A percentile compares a stretch with the other conserved stretches of the same genome.
Conservation (phyloP, 2,888 invertebrate species). For the Bugulina stolonifera region DNA sequence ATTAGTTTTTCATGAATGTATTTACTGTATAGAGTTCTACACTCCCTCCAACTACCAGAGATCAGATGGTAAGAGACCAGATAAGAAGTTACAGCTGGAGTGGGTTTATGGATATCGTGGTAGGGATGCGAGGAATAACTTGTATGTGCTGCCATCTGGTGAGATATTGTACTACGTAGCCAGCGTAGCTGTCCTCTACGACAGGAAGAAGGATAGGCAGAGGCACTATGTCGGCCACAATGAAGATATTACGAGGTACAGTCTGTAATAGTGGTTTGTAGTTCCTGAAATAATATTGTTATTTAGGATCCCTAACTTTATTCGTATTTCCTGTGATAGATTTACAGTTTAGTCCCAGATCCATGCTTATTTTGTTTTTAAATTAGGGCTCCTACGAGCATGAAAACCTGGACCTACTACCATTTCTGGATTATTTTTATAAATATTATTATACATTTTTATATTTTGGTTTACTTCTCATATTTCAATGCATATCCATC, state of each 20-base stretch:
- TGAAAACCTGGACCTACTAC: no score
- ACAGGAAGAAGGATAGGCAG: constrained; percentile 78
- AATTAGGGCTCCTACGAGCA: no score
- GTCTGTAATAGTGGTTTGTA: no score
- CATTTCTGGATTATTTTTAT: no score
- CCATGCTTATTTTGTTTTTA: no score
- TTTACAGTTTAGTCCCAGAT: no score
- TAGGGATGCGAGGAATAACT: constrained; percentile 38
- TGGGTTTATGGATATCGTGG: constrained; percentile 50
- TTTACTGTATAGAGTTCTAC: constrained; percentile 39
- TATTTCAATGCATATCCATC: neutral
- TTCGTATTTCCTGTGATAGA: no score
- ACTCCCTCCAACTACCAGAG: constrained; percentile 34
- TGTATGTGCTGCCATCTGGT: constrained; percentile 38
- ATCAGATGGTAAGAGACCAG: constrained; percentile 39
- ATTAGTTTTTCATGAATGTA: no score
- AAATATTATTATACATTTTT: no score
- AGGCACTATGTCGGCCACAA: constrained; percentile 85
- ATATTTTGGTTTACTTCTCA: no score
- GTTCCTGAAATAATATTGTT: no score
- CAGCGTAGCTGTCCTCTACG: constrained; percentile 80
- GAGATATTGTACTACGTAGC: constrained; percentile 80
- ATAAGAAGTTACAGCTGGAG: constrained; percentile 38
- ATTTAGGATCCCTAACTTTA: no score
- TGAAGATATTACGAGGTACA: constrained; percentile 88